Percentiles rank a stretch among this genome's conserved stretches.
phyloP scores from a whole-genome alignment of 1,140 invertebrate genomes.

The Drosophila dunni region DNA sequence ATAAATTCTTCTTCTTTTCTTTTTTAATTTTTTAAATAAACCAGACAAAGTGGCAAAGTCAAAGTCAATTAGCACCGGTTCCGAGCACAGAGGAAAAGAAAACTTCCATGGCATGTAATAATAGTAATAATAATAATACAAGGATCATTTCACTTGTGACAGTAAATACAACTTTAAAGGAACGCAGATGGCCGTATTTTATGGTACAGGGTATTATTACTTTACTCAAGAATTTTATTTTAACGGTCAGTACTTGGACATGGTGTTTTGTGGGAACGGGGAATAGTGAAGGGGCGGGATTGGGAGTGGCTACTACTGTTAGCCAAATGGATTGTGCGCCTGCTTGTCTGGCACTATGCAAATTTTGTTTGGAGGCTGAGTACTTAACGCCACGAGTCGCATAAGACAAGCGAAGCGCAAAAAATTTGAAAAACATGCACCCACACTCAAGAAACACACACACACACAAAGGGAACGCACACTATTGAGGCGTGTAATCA shows the following conservation, averaged over 20 bases:
- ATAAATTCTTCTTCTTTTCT: too few relatives aligned
- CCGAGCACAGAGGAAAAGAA: too few relatives aligned
- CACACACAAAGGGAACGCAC: conserved; percentile 14
- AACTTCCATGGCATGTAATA: too few relatives aligned
- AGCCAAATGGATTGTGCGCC: conserved; percentile 46
- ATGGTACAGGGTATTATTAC: conserved; percentile 18
- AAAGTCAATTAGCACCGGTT: neutral
- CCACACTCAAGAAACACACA: conserved; percentile 25
- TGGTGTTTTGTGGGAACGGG: neutral
- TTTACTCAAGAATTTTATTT: neutral
- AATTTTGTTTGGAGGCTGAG: conserved; percentile 46
- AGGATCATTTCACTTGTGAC: conserved; percentile 2
- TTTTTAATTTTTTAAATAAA: neutral
- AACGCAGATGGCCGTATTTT: conserved; percentile 14
- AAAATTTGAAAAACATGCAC: conserved; percentile 78
- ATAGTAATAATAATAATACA: neutral
- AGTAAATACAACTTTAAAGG: neutral
- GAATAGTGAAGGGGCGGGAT: neutral
- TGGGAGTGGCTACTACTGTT: conserved; percentile 5
- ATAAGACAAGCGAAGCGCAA: conserved; percentile 71
- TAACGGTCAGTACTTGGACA: conserved; percentile 4
- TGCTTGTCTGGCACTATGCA: conserved; percentile 57
- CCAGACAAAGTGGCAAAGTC: neutral
- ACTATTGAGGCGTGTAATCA: conserved; percentile 72
- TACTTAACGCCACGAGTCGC: conserved; percentile 76